phyloP scores from a whole-genome alignment of 2,888 invertebrate genomes.

The Agriopis aurantiaria region DNA sequence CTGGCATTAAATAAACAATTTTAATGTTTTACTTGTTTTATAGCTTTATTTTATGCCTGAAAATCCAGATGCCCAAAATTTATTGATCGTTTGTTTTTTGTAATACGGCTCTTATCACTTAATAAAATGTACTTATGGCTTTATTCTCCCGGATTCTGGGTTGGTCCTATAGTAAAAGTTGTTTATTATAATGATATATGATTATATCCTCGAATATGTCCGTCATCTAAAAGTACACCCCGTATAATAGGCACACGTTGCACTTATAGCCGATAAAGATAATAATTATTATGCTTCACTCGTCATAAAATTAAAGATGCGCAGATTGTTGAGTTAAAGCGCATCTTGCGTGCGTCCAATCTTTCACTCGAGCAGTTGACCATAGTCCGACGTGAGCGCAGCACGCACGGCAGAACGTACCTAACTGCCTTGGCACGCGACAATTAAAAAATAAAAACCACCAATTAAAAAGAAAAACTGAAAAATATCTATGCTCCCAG shows the following conservation, averaged over 20 bases:
- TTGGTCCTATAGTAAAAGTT: too few species aligned
- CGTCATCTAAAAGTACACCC: not conserved
- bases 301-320: slow-evolving; percentile 42
- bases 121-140: too few species aligned
- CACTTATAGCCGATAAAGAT: slow-evolving; percentile 12
- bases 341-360: slow-evolving; percentile 52
- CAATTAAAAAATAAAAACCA: slow-evolving; percentile 51
- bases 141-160: too few species aligned
- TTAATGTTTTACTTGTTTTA: too few species aligned
- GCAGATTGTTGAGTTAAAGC: slow-evolving; percentile 33
- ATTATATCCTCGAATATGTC: too few species aligned
- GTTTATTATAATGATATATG: too few species aligned
- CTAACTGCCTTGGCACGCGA: slow-evolving; percentile 56
- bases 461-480: slow-evolving; percentile 50
- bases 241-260: not conserved
- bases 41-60: too few species aligned
- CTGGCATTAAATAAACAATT: too few species aligned
- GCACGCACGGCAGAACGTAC: slow-evolving; percentile 62
- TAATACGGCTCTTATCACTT: too few species aligned
- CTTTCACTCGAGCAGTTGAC: slow-evolving; percentile 73
- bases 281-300: slow-evolving; percentile 33
- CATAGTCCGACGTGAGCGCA: slow-evolving; percentile 75
- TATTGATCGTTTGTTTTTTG: too few species aligned
- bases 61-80: too few species aligned
- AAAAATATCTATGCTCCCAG: slow-evolving; percentile 36